phyloP scores from a whole-genome alignment of 2,888 invertebrate genomes.

The Synanthedon tipuliformis region DNA sequence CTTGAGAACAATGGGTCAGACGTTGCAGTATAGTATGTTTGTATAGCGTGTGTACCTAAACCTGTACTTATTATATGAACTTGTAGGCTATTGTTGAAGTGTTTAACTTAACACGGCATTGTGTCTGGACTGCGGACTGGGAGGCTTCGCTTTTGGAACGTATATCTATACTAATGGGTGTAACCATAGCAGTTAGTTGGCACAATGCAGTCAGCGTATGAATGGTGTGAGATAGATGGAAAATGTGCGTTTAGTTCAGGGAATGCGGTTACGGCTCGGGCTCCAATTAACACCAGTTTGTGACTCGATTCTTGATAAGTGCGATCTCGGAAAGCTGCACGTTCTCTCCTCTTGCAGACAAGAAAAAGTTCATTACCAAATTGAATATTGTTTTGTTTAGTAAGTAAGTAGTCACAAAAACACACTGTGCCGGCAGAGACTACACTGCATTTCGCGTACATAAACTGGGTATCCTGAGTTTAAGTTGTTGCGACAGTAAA shows the following conservation, averaged over 20 bases:
- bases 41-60: background rate
- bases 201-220: background rate
- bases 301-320: too few relatives aligned
- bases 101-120: background rate
- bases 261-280: too few relatives aligned
- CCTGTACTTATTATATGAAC: background rate
- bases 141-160: background rate
- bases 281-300: too few relatives aligned
- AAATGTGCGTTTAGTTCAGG: background rate
- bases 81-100: background rate
- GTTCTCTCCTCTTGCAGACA: too few relatives aligned
- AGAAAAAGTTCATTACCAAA: too few relatives aligned
- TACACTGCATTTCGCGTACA: too few relatives aligned
- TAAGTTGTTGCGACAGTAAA: too few relatives aligned
- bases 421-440: too few relatives aligned
- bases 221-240: background rate
- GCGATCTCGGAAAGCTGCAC: too few relatives aligned
- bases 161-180: background rate
- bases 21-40: constrained; percentile 6
- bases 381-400: too few relatives aligned
- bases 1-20: constrained; percentile 15
- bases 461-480: too few relatives aligned
- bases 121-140: background rate
- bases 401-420: too few relatives aligned
- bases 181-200: background rate